Conservation (phyloP, 2,888 invertebrate species). For the Nephrotoma flavescens region DNA sequence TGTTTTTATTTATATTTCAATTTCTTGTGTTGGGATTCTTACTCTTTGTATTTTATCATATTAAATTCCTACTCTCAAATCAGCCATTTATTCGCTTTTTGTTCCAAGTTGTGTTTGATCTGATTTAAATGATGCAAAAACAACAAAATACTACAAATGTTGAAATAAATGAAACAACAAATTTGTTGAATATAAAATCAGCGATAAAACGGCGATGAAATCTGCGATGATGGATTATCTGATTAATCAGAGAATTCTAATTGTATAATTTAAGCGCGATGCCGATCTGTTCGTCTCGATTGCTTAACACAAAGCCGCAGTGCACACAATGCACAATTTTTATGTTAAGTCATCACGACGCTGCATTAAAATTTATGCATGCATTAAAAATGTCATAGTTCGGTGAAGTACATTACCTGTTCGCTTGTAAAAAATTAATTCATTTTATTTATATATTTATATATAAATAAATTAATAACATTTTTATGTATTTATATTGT, state of each 20-base stretch:
- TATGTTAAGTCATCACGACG: background rate
- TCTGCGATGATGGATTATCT: background rate
- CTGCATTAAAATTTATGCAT: background rate
- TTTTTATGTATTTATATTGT: background rate
- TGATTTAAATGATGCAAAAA: background rate
- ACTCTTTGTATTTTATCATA: background rate
- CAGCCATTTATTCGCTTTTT: background rate
- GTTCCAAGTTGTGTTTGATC: background rate
- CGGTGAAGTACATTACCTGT: background rate
- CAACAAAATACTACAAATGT: background rate
- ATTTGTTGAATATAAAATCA: background rate
- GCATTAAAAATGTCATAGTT: background rate
- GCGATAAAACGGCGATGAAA: background rate
- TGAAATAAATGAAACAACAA: background rate
- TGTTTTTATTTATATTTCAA: background rate
- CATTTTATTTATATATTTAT: too few species aligned
- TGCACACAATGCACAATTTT: background rate
- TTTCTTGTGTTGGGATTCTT: background rate
- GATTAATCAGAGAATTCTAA: background rate
- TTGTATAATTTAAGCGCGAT: background rate
- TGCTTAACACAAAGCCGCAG: background rate
- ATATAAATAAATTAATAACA: background rate
- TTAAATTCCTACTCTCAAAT: background rate
- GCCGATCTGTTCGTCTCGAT: background rate
- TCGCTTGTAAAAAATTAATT: background rate